A percentile compares a stretch with the other conserved stretches of the same genome.
phyloP scores from a whole-genome alignment of 2,797 vertebrate species.

The Betta splendens region DNA sequence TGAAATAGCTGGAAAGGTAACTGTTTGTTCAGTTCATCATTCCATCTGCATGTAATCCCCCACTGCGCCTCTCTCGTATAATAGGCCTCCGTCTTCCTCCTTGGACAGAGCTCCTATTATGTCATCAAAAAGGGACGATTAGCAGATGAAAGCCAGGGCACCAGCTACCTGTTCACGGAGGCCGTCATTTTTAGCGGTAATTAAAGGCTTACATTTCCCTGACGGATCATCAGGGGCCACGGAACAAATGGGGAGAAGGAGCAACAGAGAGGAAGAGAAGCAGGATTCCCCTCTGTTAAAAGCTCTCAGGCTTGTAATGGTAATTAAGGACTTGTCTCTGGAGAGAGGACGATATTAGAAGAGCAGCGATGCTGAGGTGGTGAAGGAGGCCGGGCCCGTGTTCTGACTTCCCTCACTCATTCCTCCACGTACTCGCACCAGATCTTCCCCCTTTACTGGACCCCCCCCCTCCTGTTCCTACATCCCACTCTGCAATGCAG shows the following conservation, averaged over 20 bases:
- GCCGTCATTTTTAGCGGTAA: constrained; percentile 75
- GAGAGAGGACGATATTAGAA: constrained; percentile 71
- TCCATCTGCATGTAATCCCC: constrained; percentile 54
- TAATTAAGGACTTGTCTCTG: constrained; percentile 75
- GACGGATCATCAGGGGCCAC: constrained; percentile 65
- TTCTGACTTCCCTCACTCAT: constrained; percentile 52
- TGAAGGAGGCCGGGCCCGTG: constrained; percentile 37
- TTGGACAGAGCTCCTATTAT: constrained; percentile 75
- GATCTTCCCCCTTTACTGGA: constrained; percentile 44
- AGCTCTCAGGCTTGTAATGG: constrained; percentile 71
- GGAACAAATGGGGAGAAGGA: constrained; percentile 70
- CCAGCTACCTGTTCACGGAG: constrained; percentile 79
- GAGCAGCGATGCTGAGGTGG: constrained; percentile 45
- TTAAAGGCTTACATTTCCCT: constrained; percentile 80
- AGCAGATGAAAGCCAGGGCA: constrained; percentile 70
- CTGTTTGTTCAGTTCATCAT: constrained; percentile 60
- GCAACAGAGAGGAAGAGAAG: constrained; percentile 54
- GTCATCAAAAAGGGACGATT: constrained; percentile 79
- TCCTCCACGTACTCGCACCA: constrained; percentile 40
- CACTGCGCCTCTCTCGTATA: constrained; percentile 42
- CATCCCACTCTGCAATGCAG: constrained; percentile 56
- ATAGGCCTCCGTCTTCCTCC: constrained; percentile 49
- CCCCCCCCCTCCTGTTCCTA: constrained; percentile 15
- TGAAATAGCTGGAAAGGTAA: constrained; percentile 49
- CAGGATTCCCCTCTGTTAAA: constrained; percentile 68